Conservation (phyloP, 2,888 invertebrate species). For the Cheilosia grossa region DNA sequence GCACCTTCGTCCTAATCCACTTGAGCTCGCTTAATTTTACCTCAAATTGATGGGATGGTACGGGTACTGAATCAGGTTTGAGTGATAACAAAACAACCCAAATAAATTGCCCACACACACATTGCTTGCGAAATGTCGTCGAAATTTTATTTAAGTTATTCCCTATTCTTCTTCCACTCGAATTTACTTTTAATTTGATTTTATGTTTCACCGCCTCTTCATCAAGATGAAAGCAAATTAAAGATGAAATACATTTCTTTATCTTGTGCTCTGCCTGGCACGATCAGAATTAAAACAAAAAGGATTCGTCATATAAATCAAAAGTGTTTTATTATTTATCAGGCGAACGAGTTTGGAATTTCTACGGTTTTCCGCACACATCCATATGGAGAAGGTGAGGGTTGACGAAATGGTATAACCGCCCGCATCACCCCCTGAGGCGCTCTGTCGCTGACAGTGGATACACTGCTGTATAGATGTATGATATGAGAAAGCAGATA, state of each 20-base stretch:
- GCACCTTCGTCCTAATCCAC: neutral
- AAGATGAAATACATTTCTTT: constrained; percentile 41
- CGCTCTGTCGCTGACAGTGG: neutral
- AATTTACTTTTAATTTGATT: constrained; percentile 56
- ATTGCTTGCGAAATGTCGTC: constrained; percentile 20
- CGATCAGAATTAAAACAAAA: constrained; percentile 10
- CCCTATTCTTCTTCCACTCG: constrained; percentile 35
- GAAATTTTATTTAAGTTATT: constrained; percentile 4
- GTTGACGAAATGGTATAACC: constrained; percentile 29
- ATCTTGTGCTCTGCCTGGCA: neutral
- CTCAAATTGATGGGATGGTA: neutral
- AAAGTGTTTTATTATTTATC: constrained; percentile 68
- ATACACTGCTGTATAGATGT: constrained; percentile 3
- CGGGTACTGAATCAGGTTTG: neutral
- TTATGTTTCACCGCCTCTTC: constrained; percentile 14
- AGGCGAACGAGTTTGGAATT: constrained; percentile 53
- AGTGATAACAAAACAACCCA: constrained; percentile 59
- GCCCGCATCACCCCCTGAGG: neutral
- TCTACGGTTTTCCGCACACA: constrained; percentile 6
- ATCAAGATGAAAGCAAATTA: constrained; percentile 50
- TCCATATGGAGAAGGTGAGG: neutral
- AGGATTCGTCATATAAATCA: constrained; percentile 58
- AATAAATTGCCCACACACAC: constrained; percentile 52
- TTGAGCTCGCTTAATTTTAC: constrained; percentile 11
- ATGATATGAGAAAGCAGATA: constrained; percentile 40